phyloP scores from a whole-genome alignment of 2,888 invertebrate genomes.

The Drosophila leonis region DNA sequence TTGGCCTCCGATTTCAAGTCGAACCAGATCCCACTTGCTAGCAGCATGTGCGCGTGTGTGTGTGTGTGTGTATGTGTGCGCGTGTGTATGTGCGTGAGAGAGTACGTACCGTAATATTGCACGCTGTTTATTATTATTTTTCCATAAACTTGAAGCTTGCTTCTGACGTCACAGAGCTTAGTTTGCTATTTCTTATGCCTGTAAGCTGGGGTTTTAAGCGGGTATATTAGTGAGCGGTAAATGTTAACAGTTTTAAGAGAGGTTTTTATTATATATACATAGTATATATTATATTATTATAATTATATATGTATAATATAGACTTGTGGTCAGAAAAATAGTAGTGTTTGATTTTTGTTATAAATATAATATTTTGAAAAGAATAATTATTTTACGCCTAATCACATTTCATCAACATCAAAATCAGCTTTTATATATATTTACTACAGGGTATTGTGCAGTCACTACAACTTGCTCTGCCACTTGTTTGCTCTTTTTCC shows the following conservation, averaged over 20 bases:
- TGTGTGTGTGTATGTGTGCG: slow-evolving; percentile 1
- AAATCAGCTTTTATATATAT: not conserved
- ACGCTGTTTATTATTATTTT: slow-evolving; percentile 7
- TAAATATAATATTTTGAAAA: no score
- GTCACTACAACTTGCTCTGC: not conserved
- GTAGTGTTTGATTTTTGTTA: no score
- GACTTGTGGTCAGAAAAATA: no score
- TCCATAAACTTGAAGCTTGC: slow-evolving; percentile 19
- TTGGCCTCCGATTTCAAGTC: slow-evolving; percentile 71
- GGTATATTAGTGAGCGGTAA: not conserved
- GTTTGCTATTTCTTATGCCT: slow-evolving; percentile 1
- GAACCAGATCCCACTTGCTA: slow-evolving; percentile 63
- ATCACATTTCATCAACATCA: not conserved
- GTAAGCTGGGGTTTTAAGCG: not conserved
- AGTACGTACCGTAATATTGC: slow-evolving; percentile 30
- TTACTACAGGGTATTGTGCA: not conserved
- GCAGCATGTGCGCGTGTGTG: slow-evolving; percentile 1
- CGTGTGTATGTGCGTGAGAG: slow-evolving; percentile 25
- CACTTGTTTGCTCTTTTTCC: slow-evolving; percentile 1
- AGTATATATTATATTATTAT: no score
- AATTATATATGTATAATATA: no score
- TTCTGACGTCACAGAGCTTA: slow-evolving; percentile 28
- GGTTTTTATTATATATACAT: not conserved
- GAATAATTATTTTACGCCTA: no score
- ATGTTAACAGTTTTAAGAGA: not conserved